A percentile compares a stretch with the other conserved stretches of the same genome.
Evolutionary conservation across 2,888 invertebrate species (phyloP).

Genomic region (Mesorhabditis belari): DNA sequence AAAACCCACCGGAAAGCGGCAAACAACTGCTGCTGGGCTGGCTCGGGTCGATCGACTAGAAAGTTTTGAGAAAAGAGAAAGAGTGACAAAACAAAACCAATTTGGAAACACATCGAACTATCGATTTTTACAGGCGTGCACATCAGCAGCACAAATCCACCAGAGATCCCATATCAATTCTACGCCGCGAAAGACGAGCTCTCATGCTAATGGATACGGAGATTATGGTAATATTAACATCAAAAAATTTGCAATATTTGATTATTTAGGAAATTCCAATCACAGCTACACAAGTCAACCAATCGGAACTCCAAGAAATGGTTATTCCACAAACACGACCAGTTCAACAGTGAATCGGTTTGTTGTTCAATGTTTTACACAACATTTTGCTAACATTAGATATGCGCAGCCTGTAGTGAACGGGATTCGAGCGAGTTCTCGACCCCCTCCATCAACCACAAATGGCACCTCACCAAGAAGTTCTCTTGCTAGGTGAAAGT

Average conservation of each 20-base stretch:
- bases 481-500: conserved; percentile 17
- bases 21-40: not conserved
- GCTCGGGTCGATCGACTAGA: not conserved
- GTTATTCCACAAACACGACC: too few species aligned
- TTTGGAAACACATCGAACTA: too few species aligned
- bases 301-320: not conserved
- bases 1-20: not conserved
- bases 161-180: not conserved
- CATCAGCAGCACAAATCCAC: not conserved
- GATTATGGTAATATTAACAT: too few species aligned
- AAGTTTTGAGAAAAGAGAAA: too few species aligned
- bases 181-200: not conserved
- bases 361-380: too few species aligned
- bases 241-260: too few species aligned
- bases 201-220: not conserved
- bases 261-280: too few species aligned
- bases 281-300: not conserved
- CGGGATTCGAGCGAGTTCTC: not conserved
- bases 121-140: not conserved
- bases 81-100: too few species aligned
- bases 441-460: not conserved
- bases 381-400: too few species aligned
- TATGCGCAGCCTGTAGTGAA: too few species aligned
- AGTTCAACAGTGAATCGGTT: too few species aligned
- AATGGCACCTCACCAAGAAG: conserved; percentile 6